Conservation (phyloP, 2,888 invertebrate species). For the Andrena bucephala region DNA sequence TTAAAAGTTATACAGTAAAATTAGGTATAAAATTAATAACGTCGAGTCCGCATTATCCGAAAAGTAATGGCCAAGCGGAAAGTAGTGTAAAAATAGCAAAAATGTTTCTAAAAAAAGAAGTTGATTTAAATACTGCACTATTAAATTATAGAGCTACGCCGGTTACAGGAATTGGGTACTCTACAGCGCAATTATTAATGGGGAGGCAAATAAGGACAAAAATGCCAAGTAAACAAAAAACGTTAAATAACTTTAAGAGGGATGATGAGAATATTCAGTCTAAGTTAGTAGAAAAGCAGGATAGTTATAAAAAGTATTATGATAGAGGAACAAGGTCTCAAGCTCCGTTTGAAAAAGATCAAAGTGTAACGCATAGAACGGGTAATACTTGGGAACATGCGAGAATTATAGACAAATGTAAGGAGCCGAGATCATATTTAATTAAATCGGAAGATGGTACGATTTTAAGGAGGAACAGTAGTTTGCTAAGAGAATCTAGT, state of each 20-base stretch:
- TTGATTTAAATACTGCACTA: neutral
- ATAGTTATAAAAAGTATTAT: neutral
- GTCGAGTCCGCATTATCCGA: too few relatives aligned
- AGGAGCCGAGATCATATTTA: conserved; percentile 1
- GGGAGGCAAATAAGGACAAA: neutral
- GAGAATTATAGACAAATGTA: neutral
- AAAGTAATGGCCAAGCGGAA: too few relatives aligned
- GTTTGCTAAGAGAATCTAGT: neutral
- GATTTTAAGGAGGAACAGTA: neutral
- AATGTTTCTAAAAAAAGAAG: too few relatives aligned
- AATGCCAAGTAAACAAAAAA: neutral
- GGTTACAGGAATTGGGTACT: neutral
- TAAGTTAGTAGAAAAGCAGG: neutral
- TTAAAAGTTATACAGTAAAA: neutral
- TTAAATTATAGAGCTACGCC: neutral
- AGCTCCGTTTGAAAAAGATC: neutral
- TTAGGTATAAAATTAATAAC: too few relatives aligned
- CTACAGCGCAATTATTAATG: conserved; percentile 1
- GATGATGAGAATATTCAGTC: neutral
- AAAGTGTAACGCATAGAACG: neutral
- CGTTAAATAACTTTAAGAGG: neutral
- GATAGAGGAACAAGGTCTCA: neutral
- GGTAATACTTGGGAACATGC: neutral
- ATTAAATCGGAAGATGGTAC: neutral
- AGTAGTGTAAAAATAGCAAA: too few relatives aligned